Evolutionary conservation across 2,797 vertebrate genomes (phyloP).

Genomic region (Podarcis siculus): DNA sequence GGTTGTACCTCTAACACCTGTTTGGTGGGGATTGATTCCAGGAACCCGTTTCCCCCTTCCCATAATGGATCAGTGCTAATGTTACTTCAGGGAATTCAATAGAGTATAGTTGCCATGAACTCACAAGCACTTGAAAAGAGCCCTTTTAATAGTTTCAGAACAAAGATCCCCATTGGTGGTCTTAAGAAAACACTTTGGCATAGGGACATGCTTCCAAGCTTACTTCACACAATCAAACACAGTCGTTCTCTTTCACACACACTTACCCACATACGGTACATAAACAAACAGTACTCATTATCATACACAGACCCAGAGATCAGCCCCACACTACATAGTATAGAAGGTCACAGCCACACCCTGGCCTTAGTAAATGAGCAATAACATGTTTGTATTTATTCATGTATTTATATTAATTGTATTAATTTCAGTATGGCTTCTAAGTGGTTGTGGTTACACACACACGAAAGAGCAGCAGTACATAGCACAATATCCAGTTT

Average conservation of each 20-base stretch:
- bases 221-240: neutral
- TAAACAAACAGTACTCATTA: neutral
- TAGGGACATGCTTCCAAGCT: neutral
- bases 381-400: neutral
- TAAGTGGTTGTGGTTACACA: no score
- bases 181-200: neutral
- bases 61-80: neutral
- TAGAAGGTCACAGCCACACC: neutral
- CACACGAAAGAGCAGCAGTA: no score
- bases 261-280: neutral
- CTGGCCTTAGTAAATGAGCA: neutral
- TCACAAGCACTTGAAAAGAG: neutral
- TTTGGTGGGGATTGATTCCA: neutral
- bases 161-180: neutral
- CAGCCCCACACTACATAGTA: neutral
- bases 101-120: neutral
- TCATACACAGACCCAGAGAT: neutral
- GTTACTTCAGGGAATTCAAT: neutral
- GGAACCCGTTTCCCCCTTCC: neutral
- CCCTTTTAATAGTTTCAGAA: neutral
- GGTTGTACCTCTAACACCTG: neutral
- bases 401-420: no score
- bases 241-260: neutral
- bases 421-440: no score
- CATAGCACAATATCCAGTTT: no score